Evolutionary conservation across 2,888 invertebrate genomes (phyloP), one percentile per base, ranked within the genome.

Genomic region (Limnephilus lunatus): DNA sequence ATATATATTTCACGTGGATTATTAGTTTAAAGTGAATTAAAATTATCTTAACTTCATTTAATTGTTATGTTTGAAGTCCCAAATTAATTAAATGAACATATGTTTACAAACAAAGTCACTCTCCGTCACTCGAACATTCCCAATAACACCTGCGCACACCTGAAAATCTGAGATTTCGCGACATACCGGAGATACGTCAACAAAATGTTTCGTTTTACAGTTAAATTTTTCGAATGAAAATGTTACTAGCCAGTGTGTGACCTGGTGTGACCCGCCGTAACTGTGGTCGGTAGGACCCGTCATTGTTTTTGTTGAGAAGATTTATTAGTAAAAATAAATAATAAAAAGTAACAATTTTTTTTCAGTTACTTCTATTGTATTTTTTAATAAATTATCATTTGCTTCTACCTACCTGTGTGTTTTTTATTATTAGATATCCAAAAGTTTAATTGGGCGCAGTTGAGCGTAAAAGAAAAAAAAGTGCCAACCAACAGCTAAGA

Each of bases 61-160:
- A 68, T 68, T n/a, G 1, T n/a, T n/a, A n/a, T 25, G 68, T 68
- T 68, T 68, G 25, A 68, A 68, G 68, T 25, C n/a, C n/a, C 25
- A n/a, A 68, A 25, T 68, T 19, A 68, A 68, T 68, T 5, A 68
- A 68, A 68, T 25, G n/a, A 7, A n/a, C 68, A 89, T 32, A 89
- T 80, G 88, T 89, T 89, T 89, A 89, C 88, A 89, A 80, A 89
- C 87, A 86, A 39, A 86, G n/a, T 86, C 30, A 86, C 32, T 81
- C 30, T 85, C 39, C 39, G 12, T 32, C 35, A 32, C 39, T 25
- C 30, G 35, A 89, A 89, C 88, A 89, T 80, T 80, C 81, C 88
- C n/a, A 32, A 68, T 81, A 89, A 81, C 88, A 80, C 88, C 31
- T 35, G 80, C n/a, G 48, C 80, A 68, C 32, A 89, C 88, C 68